These are phyloP conservation scores for Sylvilagus bachmani DNA, from an alignment of 2,113 vertebrate genomes.

Conservation along the genomic window DNA sequence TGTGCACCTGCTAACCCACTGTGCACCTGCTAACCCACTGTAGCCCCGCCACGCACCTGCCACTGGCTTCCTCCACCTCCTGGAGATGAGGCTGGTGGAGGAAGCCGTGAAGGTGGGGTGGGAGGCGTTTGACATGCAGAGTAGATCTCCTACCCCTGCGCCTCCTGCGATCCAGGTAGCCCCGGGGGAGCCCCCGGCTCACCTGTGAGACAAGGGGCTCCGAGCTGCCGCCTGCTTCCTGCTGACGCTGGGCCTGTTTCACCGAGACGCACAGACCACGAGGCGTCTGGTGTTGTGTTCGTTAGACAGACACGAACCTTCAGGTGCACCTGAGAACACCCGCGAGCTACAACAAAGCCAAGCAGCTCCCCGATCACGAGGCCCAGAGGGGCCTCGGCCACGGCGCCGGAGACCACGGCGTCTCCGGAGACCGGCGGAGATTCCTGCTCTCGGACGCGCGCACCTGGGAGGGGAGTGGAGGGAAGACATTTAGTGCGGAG, in stretches of 20 bases:
- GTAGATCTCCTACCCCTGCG: background rate
- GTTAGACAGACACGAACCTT: background rate
- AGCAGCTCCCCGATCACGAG: background rate
- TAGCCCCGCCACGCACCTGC: too few species aligned
- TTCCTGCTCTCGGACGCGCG: background rate
- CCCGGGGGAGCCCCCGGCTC: background rate
- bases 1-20: too few species aligned
- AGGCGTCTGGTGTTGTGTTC: background rate
- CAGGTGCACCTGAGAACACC: slow-evolving; percentile 36
- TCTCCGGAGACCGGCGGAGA: background rate
- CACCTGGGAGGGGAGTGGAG: background rate
- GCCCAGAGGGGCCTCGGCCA: background rate
- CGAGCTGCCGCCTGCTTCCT: fast-evolving
- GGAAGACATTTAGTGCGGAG: slow-evolving; percentile 59
- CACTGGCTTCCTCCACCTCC: background rate
- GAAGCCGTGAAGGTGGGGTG: background rate
- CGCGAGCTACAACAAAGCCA: background rate
- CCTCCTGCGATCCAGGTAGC: slow-evolving; percentile 38
- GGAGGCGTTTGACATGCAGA: background rate
- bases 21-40: fast-evolving
- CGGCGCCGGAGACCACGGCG: too few species aligned
- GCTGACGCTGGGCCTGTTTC: fast-evolving
- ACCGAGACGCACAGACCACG: fast-evolving
- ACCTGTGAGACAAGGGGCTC: background rate
- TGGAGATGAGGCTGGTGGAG: background rate